Evolutionary conservation across 2,113 vertebrate species (phyloP), one percentile per base, ranked within the genome.

Genomic region (Rhabdomys dilectus): DNA sequence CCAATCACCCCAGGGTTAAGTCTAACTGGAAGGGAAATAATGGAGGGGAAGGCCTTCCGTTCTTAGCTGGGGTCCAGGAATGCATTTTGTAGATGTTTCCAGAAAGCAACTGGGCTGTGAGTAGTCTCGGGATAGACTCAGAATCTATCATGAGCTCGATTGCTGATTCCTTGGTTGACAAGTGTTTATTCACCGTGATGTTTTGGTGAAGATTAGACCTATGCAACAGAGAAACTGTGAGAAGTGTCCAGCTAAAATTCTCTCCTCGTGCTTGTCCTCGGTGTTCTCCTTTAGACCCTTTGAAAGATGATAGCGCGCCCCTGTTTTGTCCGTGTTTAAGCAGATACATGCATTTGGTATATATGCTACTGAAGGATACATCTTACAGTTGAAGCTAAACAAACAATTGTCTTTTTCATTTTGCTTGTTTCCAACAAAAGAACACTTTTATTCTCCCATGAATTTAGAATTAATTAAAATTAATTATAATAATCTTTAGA

Each of bases 381-480:
- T 70, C 53, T 73, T 80, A 51, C 31, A 72, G 73, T 22, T 19
- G 7, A 86, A 91, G n/a, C 7, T 39, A 86, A 78, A 29, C 21
- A 39, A 31, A 62, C 53, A 91, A 22, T 60, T 92, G 45, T 62
- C 34, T 68, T 53, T 36, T 90, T 19, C 17, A 62, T 89, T 66
- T 70, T 45, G 11, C 36, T 88, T 66, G 6, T 84, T 92, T 88
- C 17, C 70, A 89, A 80, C 31, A 62, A 36, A 86, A 62, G 58
- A 91, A 70, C 85, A 48, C 48, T 39, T 53, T 36, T 64, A 17
- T 64, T 51, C 22, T n/a, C 22, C 53, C 42, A 6, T 34, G 1
- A 94, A n/a, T 77, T 60, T 92, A 62, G 24, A 91, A 91, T 86
- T 92, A 89, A 76, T 72, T 96, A n/a, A 94, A 75, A 92, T 91